phyloP scores from a whole-genome alignment of 2,888 invertebrate genomes.

The Mycalesis mineus region DNA sequence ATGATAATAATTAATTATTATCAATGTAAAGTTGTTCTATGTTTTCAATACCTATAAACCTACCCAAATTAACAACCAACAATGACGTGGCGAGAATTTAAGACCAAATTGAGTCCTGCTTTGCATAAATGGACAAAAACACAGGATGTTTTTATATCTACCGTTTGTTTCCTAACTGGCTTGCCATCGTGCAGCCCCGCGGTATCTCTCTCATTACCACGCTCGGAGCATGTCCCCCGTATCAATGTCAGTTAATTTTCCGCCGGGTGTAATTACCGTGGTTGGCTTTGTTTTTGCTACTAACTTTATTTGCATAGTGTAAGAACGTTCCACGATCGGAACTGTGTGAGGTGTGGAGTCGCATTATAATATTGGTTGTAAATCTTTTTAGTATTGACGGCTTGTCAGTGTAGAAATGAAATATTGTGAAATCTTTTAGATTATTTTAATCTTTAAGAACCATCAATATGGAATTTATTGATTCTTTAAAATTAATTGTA shows the following conservation, averaged over 20 bases:
- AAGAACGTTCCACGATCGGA: constrained; percentile 49
- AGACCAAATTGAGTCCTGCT: too few relatives aligned
- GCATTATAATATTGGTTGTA: constrained; percentile 3
- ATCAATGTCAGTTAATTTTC: constrained; percentile 76
- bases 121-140: not conserved
- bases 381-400: not conserved
- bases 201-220: constrained; percentile 70
- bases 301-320: constrained; percentile 76
- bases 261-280: constrained; percentile 74
- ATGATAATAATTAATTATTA: too few relatives aligned
- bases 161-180: constrained; percentile 32
- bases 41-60: too few relatives aligned
- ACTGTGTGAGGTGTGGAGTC: constrained; percentile 37
- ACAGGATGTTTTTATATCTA: not conserved
- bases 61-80: too few relatives aligned
- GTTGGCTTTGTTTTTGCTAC: constrained; percentile 76
- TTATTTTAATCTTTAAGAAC: too few relatives aligned
- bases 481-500: too few relatives aligned
- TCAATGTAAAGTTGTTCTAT: too few relatives aligned
- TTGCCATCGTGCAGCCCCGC: constrained; percentile 53
- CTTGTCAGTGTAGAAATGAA: too few relatives aligned
- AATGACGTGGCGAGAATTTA: too few relatives aligned
- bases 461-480: too few relatives aligned
- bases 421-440: too few relatives aligned
- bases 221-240: constrained; percentile 55